Conservation (phyloP, 30 jellyfish, hydroid and myxozoan species). For the Aurelia coerulea region DNA sequence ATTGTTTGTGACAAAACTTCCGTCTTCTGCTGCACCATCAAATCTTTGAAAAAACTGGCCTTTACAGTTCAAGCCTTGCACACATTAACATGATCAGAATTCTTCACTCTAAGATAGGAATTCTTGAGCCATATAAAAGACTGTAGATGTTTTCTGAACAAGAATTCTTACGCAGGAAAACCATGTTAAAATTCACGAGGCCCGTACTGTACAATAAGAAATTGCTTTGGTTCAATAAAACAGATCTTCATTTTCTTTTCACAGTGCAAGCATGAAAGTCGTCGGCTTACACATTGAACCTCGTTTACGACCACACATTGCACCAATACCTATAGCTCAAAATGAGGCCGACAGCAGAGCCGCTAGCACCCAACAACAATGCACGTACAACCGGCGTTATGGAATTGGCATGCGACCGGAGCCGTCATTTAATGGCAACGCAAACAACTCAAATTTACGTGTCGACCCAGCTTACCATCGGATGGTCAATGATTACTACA, state of each 20-base stretch:
- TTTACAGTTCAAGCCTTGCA: too few relatives aligned
- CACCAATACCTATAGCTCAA: slow-evolving; percentile 88
- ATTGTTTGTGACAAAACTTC: too few relatives aligned
- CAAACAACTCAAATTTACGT: not conserved
- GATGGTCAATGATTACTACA: slow-evolving; percentile 38
- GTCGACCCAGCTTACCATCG: slow-evolving; percentile 37
- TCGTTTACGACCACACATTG: slow-evolving; percentile 88
- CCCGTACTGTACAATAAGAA: too few relatives aligned
- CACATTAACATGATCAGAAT: too few relatives aligned
- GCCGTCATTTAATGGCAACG: slow-evolving; percentile 3
- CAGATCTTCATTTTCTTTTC: not conserved
- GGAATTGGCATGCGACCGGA: slow-evolving; percentile 36
- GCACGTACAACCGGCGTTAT: slow-evolving; percentile 26
- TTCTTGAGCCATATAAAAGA: too few relatives aligned
- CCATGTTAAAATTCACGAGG: too few relatives aligned
- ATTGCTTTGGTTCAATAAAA: too few relatives aligned
- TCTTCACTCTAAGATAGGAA: too few relatives aligned
- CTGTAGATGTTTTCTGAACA: too few relatives aligned
- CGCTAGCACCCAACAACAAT: slow-evolving; percentile 15
- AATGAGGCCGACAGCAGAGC: slow-evolving; percentile 59
- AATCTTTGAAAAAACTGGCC: too few relatives aligned
- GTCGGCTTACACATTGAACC: slow-evolving; percentile 94
- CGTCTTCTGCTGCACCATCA: too few relatives aligned
- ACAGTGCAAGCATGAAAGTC: slow-evolving; percentile 59
- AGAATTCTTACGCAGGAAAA: too few relatives aligned